These are phyloP conservation scores for Tetragnatha montana DNA, from an alignment of 2,888 invertebrate species.

Conservation along the genomic window DNA sequence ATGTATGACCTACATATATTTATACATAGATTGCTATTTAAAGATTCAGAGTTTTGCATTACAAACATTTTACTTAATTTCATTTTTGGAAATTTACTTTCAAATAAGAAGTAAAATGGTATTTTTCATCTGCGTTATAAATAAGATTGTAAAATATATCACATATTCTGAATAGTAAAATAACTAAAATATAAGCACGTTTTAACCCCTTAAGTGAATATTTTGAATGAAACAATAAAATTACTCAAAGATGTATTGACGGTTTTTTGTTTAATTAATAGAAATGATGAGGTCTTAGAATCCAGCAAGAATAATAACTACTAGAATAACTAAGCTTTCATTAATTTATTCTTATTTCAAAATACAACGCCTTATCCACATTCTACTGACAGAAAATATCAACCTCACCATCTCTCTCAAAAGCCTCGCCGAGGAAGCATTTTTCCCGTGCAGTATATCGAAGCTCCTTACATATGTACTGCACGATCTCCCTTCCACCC, in stretches of 20 bases:
- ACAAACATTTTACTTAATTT: no score
- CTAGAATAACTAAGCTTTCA: neutral
- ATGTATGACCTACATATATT: no score
- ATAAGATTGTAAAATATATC: no score
- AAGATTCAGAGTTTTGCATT: no score
- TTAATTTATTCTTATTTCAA: neutral
- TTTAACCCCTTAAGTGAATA: neutral
- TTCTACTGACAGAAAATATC: constrained; percentile 9
- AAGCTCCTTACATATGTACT: constrained; percentile 15
- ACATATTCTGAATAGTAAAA: no score
- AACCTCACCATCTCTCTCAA: neutral
- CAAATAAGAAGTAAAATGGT: no score
- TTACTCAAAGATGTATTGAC: no score
- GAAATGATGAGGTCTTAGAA: neutral
- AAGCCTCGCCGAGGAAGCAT: neutral
- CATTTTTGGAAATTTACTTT: no score
- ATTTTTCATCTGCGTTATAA: no score
- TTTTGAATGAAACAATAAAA: neutral
- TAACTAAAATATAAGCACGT: no score
- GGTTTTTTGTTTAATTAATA: neutral
- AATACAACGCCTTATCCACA: no score
- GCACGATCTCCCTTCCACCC: constrained; percentile 1
- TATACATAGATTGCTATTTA: no score
- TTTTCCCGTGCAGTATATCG: neutral
- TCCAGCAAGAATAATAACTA: neutral